A percentile compares a stretch with the other conserved stretches of the same genome.
Conservation (phyloP, 64 coral and sea anemone species). For the Orbicella faveolata region DNA sequence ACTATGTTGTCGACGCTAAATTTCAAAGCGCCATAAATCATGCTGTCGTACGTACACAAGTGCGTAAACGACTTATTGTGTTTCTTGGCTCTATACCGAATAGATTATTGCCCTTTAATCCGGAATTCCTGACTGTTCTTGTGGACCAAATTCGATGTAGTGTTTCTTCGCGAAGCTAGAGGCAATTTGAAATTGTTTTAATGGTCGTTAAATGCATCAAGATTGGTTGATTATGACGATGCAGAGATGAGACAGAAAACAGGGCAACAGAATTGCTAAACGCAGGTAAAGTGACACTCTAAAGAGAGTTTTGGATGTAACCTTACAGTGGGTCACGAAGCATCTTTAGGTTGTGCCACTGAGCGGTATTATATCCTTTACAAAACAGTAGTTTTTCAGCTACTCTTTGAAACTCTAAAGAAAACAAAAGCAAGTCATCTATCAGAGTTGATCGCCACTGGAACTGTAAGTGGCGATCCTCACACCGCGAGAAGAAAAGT, state of each 20-base stretch:
- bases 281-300: background rate
- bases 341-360: background rate
- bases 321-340: background rate
- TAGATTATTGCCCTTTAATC: background rate
- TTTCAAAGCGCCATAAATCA: conserved; percentile 42
- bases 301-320: no score
- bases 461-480: no score
- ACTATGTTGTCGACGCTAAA: conserved; percentile 13
- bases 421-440: no score
- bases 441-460: no score
- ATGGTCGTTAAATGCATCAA: background rate
- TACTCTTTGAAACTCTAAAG: background rate
- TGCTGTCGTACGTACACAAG: background rate
- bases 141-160: background rate
- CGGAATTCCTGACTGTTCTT: conserved; percentile 26
- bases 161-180: background rate
- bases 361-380: background rate
- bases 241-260: background rate
- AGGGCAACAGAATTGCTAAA: background rate
- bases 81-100: background rate
- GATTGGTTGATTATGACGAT: background rate
- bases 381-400: background rate
- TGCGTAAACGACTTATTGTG: background rate
- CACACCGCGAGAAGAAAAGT: background rate
- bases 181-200: background rate